Conservation (phyloP, 1,140 invertebrate genomes). For the Drosophila teissieri region DNA sequence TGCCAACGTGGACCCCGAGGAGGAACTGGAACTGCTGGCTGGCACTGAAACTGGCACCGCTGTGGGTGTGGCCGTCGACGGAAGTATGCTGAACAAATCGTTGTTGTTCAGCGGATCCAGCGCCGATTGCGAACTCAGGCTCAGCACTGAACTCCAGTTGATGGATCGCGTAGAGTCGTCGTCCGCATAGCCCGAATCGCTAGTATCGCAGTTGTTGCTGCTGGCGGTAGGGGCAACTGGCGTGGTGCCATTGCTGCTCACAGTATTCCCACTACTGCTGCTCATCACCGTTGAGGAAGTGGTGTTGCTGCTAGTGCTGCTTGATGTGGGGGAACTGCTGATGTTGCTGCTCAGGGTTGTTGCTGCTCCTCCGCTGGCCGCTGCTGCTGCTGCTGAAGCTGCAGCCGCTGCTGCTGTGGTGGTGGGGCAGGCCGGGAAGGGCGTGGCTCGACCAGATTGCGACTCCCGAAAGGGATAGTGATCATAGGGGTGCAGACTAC, state of each 20-base stretch:
- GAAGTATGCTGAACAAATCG: conserved; percentile 87
- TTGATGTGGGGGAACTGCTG: conserved; percentile 28
- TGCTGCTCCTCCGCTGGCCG: conserved; percentile 16
- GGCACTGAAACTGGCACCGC: conserved; percentile 71
- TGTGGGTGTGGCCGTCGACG: conserved; percentile 72
- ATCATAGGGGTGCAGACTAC: conserved; percentile 85
- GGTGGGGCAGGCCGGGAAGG: conserved; percentile 85
- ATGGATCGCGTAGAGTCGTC: conserved; percentile 91
- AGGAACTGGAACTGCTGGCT: conserved; percentile 32
- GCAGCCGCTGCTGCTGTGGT: conserved; percentile 38
- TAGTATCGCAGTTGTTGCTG: conserved; percentile 84
- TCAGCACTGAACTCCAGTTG: conserved; percentile 96
- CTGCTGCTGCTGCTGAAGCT: conserved; percentile 15
- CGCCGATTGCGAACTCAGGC: conserved; percentile 92
- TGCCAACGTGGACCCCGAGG: conserved; percentile 49
- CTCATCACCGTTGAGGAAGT: conserved; percentile 13
- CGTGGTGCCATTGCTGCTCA: background rate
- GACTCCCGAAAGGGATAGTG: conserved; percentile 85
- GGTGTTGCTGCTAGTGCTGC: conserved; percentile 11
- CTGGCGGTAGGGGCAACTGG: background rate
- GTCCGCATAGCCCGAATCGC: conserved; percentile 91
- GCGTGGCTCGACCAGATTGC: conserved; percentile 87
- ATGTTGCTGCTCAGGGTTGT: conserved; percentile 7
- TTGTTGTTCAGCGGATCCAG: conserved; percentile 93
- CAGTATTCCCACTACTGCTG: conserved; percentile 10